phyloP scores from a whole-genome alignment of 2,113 vertebrate species.

The Labeo rohita region DNA sequence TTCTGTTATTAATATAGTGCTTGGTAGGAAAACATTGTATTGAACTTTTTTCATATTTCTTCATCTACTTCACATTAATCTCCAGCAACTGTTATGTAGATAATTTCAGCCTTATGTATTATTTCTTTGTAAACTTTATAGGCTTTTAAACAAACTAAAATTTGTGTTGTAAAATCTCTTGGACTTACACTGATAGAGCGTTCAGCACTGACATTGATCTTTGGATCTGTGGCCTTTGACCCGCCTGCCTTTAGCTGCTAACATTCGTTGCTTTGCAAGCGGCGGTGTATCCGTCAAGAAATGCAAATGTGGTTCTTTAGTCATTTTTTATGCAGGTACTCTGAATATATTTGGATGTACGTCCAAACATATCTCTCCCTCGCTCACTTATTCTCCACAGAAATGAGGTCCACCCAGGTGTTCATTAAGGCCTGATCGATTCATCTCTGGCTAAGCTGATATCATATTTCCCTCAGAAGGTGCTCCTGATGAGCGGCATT shows the following conservation, averaged over 20 bases:
- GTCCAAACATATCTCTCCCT: constrained; percentile 6
- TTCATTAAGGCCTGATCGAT: constrained; percentile 37
- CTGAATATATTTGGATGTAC: constrained; percentile 1
- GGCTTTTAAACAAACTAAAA: not conserved
- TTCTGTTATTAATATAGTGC: not conserved
- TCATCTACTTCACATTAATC: not conserved
- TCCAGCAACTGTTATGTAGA: not conserved
- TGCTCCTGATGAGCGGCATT: constrained; percentile 29
- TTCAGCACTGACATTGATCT: not conserved
- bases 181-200: not conserved
- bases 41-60: not conserved
- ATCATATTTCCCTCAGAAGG: constrained; percentile 44
- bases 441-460: constrained; percentile 42
- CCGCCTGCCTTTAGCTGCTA: not conserved
- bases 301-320: constrained; percentile 23
- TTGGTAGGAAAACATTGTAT: not conserved
- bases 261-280: not conserved
- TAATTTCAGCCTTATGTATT: not conserved
- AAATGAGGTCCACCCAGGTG: constrained; percentile 38
- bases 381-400: not conserved
- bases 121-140: not conserved
- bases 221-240: not conserved
- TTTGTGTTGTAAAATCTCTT: not conserved
- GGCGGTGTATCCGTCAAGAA: constrained; percentile 14
- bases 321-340: constrained; percentile 20